Evolutionary conservation across 2,888 invertebrate genomes (phyloP), one percentile per base, ranked within the genome.

Genomic region (Amiota minor): DNA sequence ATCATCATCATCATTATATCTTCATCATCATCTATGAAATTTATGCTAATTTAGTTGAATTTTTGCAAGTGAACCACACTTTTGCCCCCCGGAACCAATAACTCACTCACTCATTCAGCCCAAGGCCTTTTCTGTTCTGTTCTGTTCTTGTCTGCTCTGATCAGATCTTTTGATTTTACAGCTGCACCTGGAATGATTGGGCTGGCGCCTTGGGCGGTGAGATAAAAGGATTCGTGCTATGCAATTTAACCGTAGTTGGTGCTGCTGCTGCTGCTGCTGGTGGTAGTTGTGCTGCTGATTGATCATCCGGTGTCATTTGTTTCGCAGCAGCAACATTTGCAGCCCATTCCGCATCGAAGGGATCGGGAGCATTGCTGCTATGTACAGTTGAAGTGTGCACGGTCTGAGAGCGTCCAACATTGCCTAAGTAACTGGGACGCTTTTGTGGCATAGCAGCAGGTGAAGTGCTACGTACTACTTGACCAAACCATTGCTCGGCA

Each of bases 301-400:
- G 35, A 4, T n/a, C 70, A 72, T 88, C 86, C 18, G 93, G 94
- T 74, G 91, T 91, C 78, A 89, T 89, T 78, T 91, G 91, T 74
- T 91, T 89, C 9, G 89, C 89, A 14, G 89, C 89, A 16, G 88
- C 88, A 9, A 83, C 81, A 75, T 83, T 85, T 46, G 89, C 89
- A 69, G 94, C 96, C 95, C 96, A 96, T 82, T 95, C 95, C 14
- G 95, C 95, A 87, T 96, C 95, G 86, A 96, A 96, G 0, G 96
- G 96, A 90, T 96, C 89, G 20, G 89, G 90, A 2, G 71, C 76
- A 2, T 64, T 69, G 1, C 53, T 67, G 9, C 74, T 72, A 2
- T 77, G 67, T 2, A 85, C 82, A 6, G 89, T 90, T 0, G 59
- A 1, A 9, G 92, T 90, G 76, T 92, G 92, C 74, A 93, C 81